Base-by-base conservation (phyloP, 2,113 vertebrate species). In the Polypterus senegalus region DNA sequence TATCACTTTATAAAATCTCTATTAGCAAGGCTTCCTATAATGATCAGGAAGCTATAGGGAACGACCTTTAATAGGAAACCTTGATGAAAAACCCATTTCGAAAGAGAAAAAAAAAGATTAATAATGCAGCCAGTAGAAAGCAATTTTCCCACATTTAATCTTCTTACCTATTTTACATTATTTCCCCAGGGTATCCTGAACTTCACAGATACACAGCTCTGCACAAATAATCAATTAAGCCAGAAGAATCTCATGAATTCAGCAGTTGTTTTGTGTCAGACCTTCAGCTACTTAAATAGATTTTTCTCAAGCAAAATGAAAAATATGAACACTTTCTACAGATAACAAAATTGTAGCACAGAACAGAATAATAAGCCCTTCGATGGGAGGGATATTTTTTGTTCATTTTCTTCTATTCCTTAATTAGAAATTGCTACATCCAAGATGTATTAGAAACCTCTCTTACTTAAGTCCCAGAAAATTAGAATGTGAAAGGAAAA, bases 161-260 rank as follows among this genome's bases (percentile, higher is more conserved):
- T 86, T 81, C 70, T 90, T 88, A 88, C 88, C 78, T 87, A 80
- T 88, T 90, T 90, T 85, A 78, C 76, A 81, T 88, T 88, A 88
- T 90, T 94, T 91, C 85, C 84, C 82, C 74, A 3, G 70, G 69
- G 82, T 73, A 73, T 69, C 57, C 74, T 79, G 83, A 79, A 83
- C 71, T 83, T 90, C 75, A 76, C 71, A 82, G 79, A 88, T 80
- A 86, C 69, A 77, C 70, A 66, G 70, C 63, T 75, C 76, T 73
- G 76, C 76, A 73, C 76, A 91, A 86, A 85, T 86, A 88, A 89
- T 86, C 77, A 83, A 88, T 87, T 91, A 88, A 83, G 71, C 66
- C 73, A 53, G 73, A 73, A 87, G 75, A 86, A 86, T 85, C 72
- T 77, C 60, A 52, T 70, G 74, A 80, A 79, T 76, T 78, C 77